These are phyloP conservation scores for Orthosia cruda DNA, from an alignment of 2,888 invertebrate species.

Conservation along the genomic window DNA sequence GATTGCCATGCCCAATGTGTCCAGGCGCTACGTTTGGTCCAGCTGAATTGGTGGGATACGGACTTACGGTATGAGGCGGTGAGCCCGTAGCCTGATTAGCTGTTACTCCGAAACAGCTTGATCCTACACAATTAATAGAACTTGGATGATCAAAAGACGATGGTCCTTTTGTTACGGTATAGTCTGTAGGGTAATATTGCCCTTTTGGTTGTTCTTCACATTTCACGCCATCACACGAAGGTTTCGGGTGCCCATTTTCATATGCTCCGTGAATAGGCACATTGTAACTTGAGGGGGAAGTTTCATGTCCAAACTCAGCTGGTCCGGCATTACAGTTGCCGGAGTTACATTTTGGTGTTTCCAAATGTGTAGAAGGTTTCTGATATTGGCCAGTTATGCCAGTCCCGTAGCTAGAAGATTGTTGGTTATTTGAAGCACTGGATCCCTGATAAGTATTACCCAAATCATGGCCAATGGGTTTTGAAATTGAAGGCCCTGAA, in stretches of 20 bases:
- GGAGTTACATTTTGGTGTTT: conserved; percentile 76
- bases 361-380: conserved; percentile 78
- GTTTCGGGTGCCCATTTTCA: conserved; percentile 36
- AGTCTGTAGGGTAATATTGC: conserved; percentile 25
- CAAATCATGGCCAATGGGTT: conserved; percentile 48
- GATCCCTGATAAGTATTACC: conserved; percentile 66
- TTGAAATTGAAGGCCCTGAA: conserved; percentile 24
- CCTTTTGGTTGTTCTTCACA: conserved; percentile 57
- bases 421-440: conserved; percentile 59
- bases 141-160: conserved; percentile 26
- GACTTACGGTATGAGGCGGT: conserved; percentile 25
- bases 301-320: conserved; percentile 40
- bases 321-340: conserved; percentile 67
- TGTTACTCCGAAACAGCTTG: conserved; percentile 48
- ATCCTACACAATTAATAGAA: conserved; percentile 48
- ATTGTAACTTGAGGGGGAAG: conserved; percentile 58
- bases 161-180: conserved; percentile 26
- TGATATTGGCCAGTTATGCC: conserved; percentile 60
- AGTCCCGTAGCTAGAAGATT: conserved; percentile 41
- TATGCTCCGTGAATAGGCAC: conserved; percentile 62
- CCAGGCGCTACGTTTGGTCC: conserved; percentile 24
- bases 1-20: conserved; percentile 21
- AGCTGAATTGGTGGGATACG: conserved; percentile 17
- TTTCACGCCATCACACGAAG: conserved; percentile 52
- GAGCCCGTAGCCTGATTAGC: conserved; percentile 20